Base-by-base conservation (phyloP, 2,797 vertebrate species). In the Meriones psammophilus region DNA sequence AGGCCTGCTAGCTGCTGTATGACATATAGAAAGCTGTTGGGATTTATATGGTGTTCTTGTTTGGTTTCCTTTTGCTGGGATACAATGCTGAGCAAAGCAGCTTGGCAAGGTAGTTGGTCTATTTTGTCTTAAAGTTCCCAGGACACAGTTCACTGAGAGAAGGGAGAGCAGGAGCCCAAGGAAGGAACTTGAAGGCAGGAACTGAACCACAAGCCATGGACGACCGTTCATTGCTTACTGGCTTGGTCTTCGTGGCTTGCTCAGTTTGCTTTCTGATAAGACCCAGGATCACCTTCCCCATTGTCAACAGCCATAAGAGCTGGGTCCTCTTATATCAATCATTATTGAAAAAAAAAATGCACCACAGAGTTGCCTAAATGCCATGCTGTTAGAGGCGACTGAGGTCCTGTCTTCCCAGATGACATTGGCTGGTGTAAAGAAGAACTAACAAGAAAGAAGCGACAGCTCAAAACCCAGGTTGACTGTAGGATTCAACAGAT, bases 401-500 rank as follows among this genome's bases (percentile, higher is more conserved):
- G 62, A 85, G 62, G 30, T 68, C 46, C 81, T 68, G 28, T 68
- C 60, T 85, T 68, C 20, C 42, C 18, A 68, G 83, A 85, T 33
- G 42, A 68, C 28, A 66, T 39, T 24, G 33, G 10, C 42, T 50
- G 22, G 3, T 50, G 10, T 50, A 10, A 50, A 22, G 62, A 85
- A 10, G 50, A 50, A 24, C 18, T 33, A 24, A 7, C 10, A 46
- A 50, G 18, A 33, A 50, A 22, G 10, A 68, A 12, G 14, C 8
- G 84, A 95, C 83, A 10, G 4, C 18, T 95, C 78, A 88, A 42
- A 92, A 39, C 86, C n/a, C 36, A 88, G 15, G 30, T 77, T 50
- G 84, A 58, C 6, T 12, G 56, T 0, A 91, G n/a, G 42, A 86
- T 0, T 56, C 60, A 88, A 1, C 2, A 9, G 22, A 56, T 60